These are phyloP conservation scores for Okapia johnstoni DNA, from an alignment of 2,113 vertebrate species.

Conservation along the genomic window DNA sequence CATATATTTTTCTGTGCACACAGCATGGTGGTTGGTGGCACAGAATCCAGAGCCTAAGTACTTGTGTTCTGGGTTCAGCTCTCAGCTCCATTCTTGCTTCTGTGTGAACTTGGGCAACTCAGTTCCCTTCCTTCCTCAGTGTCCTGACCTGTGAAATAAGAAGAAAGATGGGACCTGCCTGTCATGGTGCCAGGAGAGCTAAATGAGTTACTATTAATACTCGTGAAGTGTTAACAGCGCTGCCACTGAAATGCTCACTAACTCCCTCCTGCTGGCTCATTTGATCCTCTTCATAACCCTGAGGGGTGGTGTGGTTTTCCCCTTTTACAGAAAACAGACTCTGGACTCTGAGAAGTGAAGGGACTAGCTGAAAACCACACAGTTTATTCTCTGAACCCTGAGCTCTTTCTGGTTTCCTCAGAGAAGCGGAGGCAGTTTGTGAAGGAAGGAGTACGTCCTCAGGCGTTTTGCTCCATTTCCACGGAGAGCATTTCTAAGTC, in stretches of 20 bases:
- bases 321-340: neutral
- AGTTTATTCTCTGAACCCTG: too few relatives aligned
- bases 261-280: accelerated
- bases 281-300: accelerated
- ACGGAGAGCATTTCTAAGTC: accelerated
- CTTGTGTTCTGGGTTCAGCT: neutral
- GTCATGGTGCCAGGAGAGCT: accelerated
- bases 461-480: neutral
- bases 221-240: accelerated
- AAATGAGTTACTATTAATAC: accelerated
- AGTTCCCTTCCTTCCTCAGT: neutral
- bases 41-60: neutral
- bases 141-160: neutral
- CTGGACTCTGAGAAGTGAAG: neutral
- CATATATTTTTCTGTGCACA: neutral
- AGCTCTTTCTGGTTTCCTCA: neutral
- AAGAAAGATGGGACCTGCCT: accelerated
- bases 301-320: neutral
- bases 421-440: neutral
- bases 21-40: too few relatives aligned
- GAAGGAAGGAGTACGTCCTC: too few relatives aligned
- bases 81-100: too few relatives aligned
- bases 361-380: neutral
- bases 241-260: too few relatives aligned
- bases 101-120: neutral